Base-by-base conservation (phyloP, 2,113 vertebrate species). In the Seriola rivoliana region DNA sequence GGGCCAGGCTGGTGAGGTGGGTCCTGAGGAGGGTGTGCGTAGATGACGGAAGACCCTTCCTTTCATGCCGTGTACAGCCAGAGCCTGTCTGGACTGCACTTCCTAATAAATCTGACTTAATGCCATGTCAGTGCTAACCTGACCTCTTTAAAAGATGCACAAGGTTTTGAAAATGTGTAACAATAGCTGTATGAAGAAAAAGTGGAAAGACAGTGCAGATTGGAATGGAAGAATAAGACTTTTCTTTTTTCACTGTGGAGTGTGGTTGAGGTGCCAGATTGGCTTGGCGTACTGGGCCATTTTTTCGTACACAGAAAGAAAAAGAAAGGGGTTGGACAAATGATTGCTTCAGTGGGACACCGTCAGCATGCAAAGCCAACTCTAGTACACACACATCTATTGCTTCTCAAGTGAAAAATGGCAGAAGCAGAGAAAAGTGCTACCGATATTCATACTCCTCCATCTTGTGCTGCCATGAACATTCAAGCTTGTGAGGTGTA, bases 1-100 rank as follows among this genome's bases (percentile, higher is more conserved):
- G 59, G 69, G 50, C 57, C 34, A 23, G 82, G 55, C 85, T 80
- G 72, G 40, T 32, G 69, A 78, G 80, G 82, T 71, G 68, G 29
- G 59, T 80, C 69, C 71, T 57, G 54, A 73, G 60, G 68, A 69
- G 55, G 48, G 42, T 48, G 23, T 29, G 50, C 50, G 57, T 44
- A 54, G 54, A 50, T 71, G 71, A 78, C 67, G 55, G 71, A 68
- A 83, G 55, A 70, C 65, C 10, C 58, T 25, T 63, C 58, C n/a
- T 63, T 77, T 76, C 66, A 78, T 64, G 64, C 60, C 36, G n/a
- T 54, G 38, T 42, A 32, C 12, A 71, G 74, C 48, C 71, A 67
- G 55, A 69, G 46, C 54, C 17, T 25, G 68, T 36, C 13, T 40
- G 25, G 25, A 36, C 42, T 67, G 58, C 12, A 13, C 19, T 8